phyloP scores from a whole-genome alignment of 2,888 invertebrate species.

The Aspidiotus destructor region DNA sequence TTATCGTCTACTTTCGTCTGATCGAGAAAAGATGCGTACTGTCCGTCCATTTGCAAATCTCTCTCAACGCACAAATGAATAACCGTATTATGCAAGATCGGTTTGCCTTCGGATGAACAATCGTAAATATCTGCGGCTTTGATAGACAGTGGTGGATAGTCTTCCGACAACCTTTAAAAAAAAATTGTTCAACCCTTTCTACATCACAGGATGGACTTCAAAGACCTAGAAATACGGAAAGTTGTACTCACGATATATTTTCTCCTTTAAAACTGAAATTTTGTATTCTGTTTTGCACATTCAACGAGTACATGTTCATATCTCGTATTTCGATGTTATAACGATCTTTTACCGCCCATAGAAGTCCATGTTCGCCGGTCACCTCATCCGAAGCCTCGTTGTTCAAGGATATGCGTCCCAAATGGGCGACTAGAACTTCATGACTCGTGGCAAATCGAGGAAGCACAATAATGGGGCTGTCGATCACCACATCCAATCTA shows the following conservation, averaged over 20 bases:
- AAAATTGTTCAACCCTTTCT: not conserved
- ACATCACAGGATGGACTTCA: not conserved
- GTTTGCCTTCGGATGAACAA: slow-evolving; percentile 63
- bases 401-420: slow-evolving; percentile 68
- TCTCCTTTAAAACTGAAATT: slow-evolving; percentile 28
- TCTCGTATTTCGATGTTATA: slow-evolving; percentile 68
- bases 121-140: slow-evolving; percentile 57
- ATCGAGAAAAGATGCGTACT: slow-evolving; percentile 37
- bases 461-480: slow-evolving; percentile 83
- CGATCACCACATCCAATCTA: slow-evolving; percentile 67
- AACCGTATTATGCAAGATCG: slow-evolving; percentile 81
- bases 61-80: slow-evolving; percentile 59
- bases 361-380: slow-evolving; percentile 22
- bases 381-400: slow-evolving; percentile 38
- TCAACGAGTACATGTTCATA: slow-evolving; percentile 76
- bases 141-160: slow-evolving; percentile 16
- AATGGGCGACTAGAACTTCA: slow-evolving; percentile 81
- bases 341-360: slow-evolving; percentile 42
- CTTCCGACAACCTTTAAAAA: slow-evolving; percentile 3
- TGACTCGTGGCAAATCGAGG: slow-evolving; percentile 67
- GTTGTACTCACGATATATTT: slow-evolving; percentile 12
- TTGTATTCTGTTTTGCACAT: slow-evolving; percentile 43
- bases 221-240: not conserved
- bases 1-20: slow-evolving; percentile 37
- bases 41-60: slow-evolving; percentile 36